Percentiles rank a stretch among this genome's conserved stretches.
Evolutionary conservation across 2,888 invertebrate genomes (phyloP).

Genomic region (Neuroscelio doddi): DNA sequence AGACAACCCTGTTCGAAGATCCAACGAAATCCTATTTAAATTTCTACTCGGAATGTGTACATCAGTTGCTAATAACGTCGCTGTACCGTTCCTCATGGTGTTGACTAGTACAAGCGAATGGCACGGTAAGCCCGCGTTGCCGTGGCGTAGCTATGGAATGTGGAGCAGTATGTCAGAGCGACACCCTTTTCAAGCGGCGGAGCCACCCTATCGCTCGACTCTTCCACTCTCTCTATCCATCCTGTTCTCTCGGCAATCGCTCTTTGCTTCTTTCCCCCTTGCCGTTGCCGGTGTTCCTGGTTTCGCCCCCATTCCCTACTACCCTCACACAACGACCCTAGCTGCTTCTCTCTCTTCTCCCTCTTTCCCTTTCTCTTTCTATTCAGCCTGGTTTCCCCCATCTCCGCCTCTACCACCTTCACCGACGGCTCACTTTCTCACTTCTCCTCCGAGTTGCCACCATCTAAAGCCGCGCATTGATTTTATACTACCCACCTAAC

Average conservation of each 20-base stretch:
- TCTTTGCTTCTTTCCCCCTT: slow-evolving; percentile 19
- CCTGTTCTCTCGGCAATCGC: no score
- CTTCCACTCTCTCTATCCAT: slow-evolving; percentile 37
- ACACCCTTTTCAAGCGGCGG: slow-evolving; percentile 59
- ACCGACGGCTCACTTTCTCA: slow-evolving; percentile 50
- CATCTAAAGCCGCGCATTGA: slow-evolving; percentile 56
- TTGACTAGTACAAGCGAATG: slow-evolving; percentile 21
- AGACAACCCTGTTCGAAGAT: no score
- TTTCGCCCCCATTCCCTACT: slow-evolving; percentile 18
- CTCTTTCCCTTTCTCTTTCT: slow-evolving; percentile 12
- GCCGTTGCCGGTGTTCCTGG: slow-evolving; percentile 26
- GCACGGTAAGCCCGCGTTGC: slow-evolving; percentile 34
- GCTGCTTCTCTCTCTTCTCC: slow-evolving; percentile 13
- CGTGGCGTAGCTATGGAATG: slow-evolving; percentile 58
- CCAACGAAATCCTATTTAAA: no score
- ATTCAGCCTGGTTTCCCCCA: not conserved
- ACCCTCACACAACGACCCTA: slow-evolving; percentile 14
- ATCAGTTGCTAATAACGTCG: not conserved
- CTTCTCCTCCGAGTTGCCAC: slow-evolving; percentile 41
- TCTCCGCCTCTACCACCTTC: slow-evolving; percentile 25
- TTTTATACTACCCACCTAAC: slow-evolving; percentile 52
- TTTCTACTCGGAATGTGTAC: no score
- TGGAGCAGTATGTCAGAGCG: slow-evolving; percentile 68
- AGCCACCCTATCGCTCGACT: slow-evolving; percentile 43
- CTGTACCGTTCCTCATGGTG: slow-evolving; percentile 25